Base-by-base conservation (phyloP, 2,797 vertebrate genomes). In the Clarias platycephalus region DNA sequence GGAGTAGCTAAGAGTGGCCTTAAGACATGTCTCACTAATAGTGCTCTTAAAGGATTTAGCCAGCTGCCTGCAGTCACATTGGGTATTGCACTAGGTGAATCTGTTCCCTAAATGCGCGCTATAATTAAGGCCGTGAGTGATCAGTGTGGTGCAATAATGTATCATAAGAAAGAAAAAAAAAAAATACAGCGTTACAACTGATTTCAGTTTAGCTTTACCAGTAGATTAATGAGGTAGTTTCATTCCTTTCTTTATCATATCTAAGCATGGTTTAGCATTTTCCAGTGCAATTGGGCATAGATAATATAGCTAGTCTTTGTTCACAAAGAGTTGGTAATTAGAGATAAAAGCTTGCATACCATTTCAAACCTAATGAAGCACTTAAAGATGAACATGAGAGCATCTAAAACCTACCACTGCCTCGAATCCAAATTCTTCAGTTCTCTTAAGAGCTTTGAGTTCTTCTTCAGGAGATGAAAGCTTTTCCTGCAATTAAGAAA, bases 401-500 rank as follows among this genome's bases (percentile, higher is more conserved):
- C 78, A 82, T 78, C 40, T 72, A 64, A 81, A 86, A 92, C 95
- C 91, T 96, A 99, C 98, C 98, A 99, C 62, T 99, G 98, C 79
- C 98, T 96, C 40, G 98, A 99, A 90, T 99, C 98, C 94, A 99
- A 93, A 92, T 99, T 98, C 94, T 99, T 99, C 89, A 99, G 93
- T 85, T 99, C 98, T 90, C 98, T 95, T 91, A 99, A 92, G 81
- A 99, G 95, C 93, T 99, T 99, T 44, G 97, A 96, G 90, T 99
- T 99, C 94, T 99, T 99, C 96, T 99, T 99, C 88, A 99, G 93
- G 83, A 99, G 93, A 91, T 99, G 97, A 91, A 99, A 99, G 91
- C 95, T 98, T 94, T 99, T 99, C 88, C 98, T 99, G 91, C 81
- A 72, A 93, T 49, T 90, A 84, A 70, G 26, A 74, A 88, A 68